phyloP scores from a whole-genome alignment of 2,797 vertebrate species.

The Hippopotamyrus pictus region DNA sequence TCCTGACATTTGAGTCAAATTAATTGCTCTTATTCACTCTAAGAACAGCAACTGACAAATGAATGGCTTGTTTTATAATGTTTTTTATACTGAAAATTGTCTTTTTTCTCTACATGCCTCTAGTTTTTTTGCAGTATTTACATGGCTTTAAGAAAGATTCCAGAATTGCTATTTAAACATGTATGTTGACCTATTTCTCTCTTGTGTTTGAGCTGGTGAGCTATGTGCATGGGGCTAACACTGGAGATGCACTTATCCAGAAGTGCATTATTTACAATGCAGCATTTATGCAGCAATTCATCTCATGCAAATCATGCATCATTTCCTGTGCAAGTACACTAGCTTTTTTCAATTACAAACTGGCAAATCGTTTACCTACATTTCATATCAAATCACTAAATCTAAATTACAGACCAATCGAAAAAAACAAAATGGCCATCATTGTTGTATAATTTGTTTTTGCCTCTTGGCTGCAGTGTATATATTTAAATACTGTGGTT shows the following conservation, averaged over 20 bases:
- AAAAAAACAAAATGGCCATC: not conserved
- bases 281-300: not conserved
- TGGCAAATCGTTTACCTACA: not conserved
- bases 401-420: not conserved
- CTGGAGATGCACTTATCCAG: slow-evolving; percentile 8
- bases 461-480: not conserved
- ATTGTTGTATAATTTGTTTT: not conserved
- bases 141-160: slow-evolving; percentile 58
- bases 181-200: slow-evolving; percentile 50
- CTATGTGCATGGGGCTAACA: slow-evolving; percentile 31
- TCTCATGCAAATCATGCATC: not conserved
- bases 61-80: not conserved
- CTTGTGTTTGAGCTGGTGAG: slow-evolving; percentile 26
- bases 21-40: not conserved
- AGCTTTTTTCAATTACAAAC: not conserved
- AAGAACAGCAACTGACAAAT: not conserved
- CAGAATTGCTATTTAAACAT: slow-evolving; percentile 58
- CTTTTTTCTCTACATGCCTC: slow-evolving; percentile 28
- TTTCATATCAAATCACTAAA: not conserved
- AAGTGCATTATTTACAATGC: not conserved
- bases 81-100: slow-evolving; percentile 25
- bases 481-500: not conserved
- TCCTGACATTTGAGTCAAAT: not conserved
- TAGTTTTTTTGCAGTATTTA: slow-evolving; percentile 58
- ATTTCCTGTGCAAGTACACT: not conserved